Evolutionary conservation across 2,888 invertebrate genomes (phyloP).

Genomic region (Cordilura impudica): DNA sequence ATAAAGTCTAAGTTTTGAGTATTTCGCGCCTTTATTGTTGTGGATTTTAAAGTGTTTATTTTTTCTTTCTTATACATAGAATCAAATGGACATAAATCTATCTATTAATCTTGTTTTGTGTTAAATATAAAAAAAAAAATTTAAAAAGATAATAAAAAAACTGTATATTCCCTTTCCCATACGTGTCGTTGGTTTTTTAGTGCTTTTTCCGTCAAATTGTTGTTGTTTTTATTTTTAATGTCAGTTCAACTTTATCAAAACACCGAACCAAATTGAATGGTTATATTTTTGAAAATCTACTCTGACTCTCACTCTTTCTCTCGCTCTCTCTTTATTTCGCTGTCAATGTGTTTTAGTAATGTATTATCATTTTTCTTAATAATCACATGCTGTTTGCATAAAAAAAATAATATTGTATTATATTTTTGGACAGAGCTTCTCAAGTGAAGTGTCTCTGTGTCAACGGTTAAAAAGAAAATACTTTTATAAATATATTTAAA

Average conservation of each 20-base stretch:
- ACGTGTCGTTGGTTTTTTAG: conserved; percentile 50
- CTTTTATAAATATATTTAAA: too few relatives aligned
- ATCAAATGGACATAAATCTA: conserved; percentile 16
- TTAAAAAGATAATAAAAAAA: not conserved
- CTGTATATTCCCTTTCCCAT: conserved; percentile 35
- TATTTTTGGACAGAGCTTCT: not conserved
- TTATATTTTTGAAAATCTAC: not conserved
- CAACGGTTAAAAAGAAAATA: too few relatives aligned
- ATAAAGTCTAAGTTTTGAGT: too few relatives aligned
- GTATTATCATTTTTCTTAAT: conserved; percentile 49
- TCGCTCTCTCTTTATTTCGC: not conserved
- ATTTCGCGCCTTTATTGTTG: not conserved
- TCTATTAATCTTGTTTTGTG: conserved; percentile 24
- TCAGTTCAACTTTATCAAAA: not conserved
- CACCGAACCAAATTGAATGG: not conserved
- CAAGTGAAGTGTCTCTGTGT: too few relatives aligned
- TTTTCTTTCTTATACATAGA: not conserved
- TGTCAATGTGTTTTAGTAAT: not conserved
- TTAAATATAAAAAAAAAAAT: conserved; percentile 19
- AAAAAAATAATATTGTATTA: conserved; percentile 1
- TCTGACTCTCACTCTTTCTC: not conserved
- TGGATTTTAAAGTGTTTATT: not conserved
- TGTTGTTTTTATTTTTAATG: not conserved
- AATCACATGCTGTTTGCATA: conserved; percentile 58
- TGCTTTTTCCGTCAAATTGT: conserved; percentile 11